phyloP scores from a whole-genome alignment of 2,797 vertebrate species.

The Sciurus vulgaris region DNA sequence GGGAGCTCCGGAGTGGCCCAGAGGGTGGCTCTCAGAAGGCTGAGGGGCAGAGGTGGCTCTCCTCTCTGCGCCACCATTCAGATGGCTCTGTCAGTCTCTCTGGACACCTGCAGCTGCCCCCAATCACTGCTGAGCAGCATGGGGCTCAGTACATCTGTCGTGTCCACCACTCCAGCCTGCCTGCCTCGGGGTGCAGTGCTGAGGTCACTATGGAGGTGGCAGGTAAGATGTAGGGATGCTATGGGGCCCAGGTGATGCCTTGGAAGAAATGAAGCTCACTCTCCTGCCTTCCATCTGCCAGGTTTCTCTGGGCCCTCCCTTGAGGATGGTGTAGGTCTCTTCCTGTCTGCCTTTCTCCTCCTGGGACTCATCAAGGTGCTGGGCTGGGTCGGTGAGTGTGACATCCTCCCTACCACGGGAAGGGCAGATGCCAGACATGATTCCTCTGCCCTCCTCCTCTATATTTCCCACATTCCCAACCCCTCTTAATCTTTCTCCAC shows the following conservation, averaged over 20 bases:
- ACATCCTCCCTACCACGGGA: neutral
- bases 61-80: conserved; percentile 88
- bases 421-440: neutral
- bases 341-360: conserved; percentile 92
- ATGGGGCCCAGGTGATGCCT: rapidly evolving
- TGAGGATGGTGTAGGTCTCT: conserved; percentile 92
- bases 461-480: neutral
- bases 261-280: neutral
- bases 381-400: conserved; percentile 85
- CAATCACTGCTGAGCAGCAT: conserved; percentile 84
- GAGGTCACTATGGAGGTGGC: conserved; percentile 87
- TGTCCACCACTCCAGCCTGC: conserved; percentile 86
- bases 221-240: conserved; percentile 85
- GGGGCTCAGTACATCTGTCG: conserved; percentile 89
- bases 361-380: conserved; percentile 90
- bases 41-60: conserved; percentile 81
- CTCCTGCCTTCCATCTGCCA: conserved; percentile 69
- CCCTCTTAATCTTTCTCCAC: conserved; percentile 49
- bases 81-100: conserved; percentile 91
- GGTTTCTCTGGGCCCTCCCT: conserved; percentile 90
- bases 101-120: conserved; percentile 85
- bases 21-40: conserved; percentile 82
- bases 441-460: neutral
- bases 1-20: conserved; percentile 82
- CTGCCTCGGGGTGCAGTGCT: conserved; percentile 82